phyloP scores from a whole-genome alignment of 92 coral and sea anemone genomes.

The Porites divaricata region DNA sequence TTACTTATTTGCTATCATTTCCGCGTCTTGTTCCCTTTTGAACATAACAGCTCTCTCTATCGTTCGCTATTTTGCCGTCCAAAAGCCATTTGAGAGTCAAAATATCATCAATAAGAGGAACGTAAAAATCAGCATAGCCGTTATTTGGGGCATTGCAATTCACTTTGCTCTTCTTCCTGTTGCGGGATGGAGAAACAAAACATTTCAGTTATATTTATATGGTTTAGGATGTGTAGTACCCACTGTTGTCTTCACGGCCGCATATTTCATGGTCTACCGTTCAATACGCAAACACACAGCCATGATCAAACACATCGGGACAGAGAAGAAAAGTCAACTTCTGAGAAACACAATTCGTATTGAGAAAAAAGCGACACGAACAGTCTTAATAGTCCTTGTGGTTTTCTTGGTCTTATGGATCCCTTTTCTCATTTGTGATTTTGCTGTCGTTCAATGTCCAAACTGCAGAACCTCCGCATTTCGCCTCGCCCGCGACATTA shows the following conservation, averaged over 20 bases:
- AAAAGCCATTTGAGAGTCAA: constrained; percentile 66
- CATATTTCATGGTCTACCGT: constrained; percentile 57
- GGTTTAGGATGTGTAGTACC: constrained; percentile 64
- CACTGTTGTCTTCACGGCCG: constrained; percentile 39
- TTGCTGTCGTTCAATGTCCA: constrained; percentile 71
- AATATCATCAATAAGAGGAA: constrained; percentile 51
- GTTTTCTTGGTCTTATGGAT: constrained; percentile 67
- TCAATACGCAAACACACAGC: constrained; percentile 59
- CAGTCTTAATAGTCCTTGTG: constrained; percentile 56
- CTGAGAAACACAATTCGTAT: constrained; percentile 48
- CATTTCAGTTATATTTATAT: constrained; percentile 73
- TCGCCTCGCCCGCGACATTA: constrained; percentile 68
- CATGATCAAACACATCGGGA: constrained; percentile 33
- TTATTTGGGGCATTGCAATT: constrained; percentile 56
- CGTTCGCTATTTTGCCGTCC: constrained; percentile 72
- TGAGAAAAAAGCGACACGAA: constrained; percentile 75
- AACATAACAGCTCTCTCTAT: constrained; percentile 73
- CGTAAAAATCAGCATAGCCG: constrained; percentile 31
- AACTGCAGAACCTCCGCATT: constrained; percentile 34
- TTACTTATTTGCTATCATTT: constrained; percentile 70
- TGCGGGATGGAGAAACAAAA: constrained; percentile 61
- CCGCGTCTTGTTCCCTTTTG: constrained; percentile 70
- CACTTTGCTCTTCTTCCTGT: constrained; percentile 65
- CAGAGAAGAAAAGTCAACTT: neutral
- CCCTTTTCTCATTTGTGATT: constrained; percentile 68